Evolutionary conservation across 1,140 invertebrate genomes (phyloP), one percentile per base, ranked within the genome.

Genomic region (Oncopeltus fasciatus): DNA sequence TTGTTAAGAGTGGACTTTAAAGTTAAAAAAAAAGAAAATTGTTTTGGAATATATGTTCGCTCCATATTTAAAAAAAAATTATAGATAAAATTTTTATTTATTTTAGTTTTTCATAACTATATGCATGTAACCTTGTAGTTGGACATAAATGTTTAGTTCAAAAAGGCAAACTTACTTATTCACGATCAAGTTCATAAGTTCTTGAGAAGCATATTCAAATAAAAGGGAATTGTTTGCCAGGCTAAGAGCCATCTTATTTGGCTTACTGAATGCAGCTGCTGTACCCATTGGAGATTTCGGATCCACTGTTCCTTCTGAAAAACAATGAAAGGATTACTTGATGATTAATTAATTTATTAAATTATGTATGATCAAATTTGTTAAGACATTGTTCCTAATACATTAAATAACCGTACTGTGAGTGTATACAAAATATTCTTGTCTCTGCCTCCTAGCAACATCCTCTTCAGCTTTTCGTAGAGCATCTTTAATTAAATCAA

Each of bases 201-300:
- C 88, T 66, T 87, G 86, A 0, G 90, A 90, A 0, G 89, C 87
- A 65, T 90, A 83, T 72, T 95, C 91, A 53, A 87, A 85, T 58
- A 94, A 79, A n/a, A 92, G 76, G 0, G 91, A 94, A 2, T 86
- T 84, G 67, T 95, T 94, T 1, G 90, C 88, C 11, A 92, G 71
- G 29, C 84, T 76, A 0, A 92, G 71, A 4, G 91, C 88, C 64
- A 88, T 83, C 70, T 83, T 80, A 70, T 89, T 93, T 1, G 90
- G 88, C 68, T 92, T 88, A 43, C 86, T 89, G 74, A 93, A 92
- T 9, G 88, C 90, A 0, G 87, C 90, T 16, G 88, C 88, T 0
- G 83, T 90, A 2, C 90, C 89, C n/a, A 83, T 79, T 3, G 90
- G 82, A 1, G 89, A 92, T 69, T 88, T 87, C 0, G 88, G 86